These are phyloP conservation scores for Carabus problematicus DNA, from an alignment of 2,888 invertebrate species.

Conservation along the genomic window DNA sequence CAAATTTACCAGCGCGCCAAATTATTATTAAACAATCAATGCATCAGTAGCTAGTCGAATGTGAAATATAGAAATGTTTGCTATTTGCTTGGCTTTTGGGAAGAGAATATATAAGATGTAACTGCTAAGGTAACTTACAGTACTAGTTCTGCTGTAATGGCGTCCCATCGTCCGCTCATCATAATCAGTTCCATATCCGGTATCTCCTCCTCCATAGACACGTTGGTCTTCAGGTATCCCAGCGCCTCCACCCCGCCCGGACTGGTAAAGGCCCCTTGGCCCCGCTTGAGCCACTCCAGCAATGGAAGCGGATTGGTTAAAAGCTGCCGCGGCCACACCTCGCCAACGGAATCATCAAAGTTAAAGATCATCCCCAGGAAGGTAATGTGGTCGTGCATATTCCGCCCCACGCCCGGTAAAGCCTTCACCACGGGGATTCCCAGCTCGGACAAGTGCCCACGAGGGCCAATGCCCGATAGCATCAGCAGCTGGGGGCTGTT, in stretches of 20 bases:
- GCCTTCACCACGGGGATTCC: conserved; percentile 68
- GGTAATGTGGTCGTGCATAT: conserved; percentile 69
- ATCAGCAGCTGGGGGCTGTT: conserved; percentile 90
- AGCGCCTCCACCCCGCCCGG: conserved; percentile 67
- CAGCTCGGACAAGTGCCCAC: conserved; percentile 64
- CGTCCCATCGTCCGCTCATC: conserved; percentile 61
- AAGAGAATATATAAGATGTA: not conserved
- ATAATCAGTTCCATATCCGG: conserved; percentile 77
- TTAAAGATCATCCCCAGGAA: conserved; percentile 60
- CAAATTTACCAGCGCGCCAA: not conserved
- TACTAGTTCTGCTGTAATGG: conserved; percentile 54
- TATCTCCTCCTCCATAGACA: conserved; percentile 63
- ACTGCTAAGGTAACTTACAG: conserved; percentile 58
- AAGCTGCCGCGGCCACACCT: too few relatives aligned
- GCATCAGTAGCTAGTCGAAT: too few relatives aligned
- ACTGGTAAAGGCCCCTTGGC: conserved; percentile 63
- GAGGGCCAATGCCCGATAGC: conserved; percentile 81
- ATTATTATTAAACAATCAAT: not conserved
- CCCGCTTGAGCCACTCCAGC: conserved; percentile 58
- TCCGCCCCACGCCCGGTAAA: conserved; percentile 70
- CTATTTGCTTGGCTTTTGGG: not conserved
- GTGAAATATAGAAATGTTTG: too few relatives aligned
- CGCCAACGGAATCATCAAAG: too few relatives aligned
- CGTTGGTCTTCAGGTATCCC: conserved; percentile 66
- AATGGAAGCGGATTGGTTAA: conserved; percentile 56